phyloP scores from a whole-genome alignment of 1,140 invertebrate genomes.

The Cydia amplana region DNA sequence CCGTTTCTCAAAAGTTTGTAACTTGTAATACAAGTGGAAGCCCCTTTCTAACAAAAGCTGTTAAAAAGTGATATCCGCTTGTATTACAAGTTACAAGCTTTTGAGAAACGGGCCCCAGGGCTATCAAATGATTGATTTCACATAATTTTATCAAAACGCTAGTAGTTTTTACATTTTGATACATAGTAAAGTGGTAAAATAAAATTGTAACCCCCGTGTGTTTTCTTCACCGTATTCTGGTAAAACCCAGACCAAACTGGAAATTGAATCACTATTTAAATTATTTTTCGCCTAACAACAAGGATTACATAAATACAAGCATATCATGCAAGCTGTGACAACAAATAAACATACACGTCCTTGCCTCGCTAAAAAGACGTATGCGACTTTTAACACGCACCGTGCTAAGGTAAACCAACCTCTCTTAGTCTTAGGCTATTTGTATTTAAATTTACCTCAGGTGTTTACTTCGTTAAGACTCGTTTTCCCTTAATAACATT shows the following conservation, averaged over 20 bases:
- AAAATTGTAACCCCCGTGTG: neutral
- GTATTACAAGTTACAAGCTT: no score
- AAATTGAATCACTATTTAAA: conserved; percentile 8
- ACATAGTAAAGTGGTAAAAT: no score
- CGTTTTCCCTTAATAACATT: neutral
- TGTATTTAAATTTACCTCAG: neutral
- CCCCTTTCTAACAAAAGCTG: no score
- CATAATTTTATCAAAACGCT: no score
- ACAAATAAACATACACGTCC: conserved; percentile 11
- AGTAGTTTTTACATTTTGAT: neutral
- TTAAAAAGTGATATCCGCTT: no score
- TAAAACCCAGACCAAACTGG: neutral
- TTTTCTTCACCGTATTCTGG: neutral
- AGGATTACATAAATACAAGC: conserved; percentile 29
- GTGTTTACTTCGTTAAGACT: neutral
- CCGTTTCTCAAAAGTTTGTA: no score
- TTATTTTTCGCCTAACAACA: conserved; percentile 15
- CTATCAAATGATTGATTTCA: no score
- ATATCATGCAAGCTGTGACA: conserved; percentile 30
- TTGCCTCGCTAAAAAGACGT: neutral
- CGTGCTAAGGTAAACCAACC: neutral
- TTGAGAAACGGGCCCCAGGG: no score
- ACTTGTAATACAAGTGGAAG: no score
- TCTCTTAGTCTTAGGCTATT: neutral
- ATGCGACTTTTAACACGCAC: neutral